Evolutionary conservation across 1,140 invertebrate genomes (phyloP).

Genomic region (Sinella curviseta): DNA sequence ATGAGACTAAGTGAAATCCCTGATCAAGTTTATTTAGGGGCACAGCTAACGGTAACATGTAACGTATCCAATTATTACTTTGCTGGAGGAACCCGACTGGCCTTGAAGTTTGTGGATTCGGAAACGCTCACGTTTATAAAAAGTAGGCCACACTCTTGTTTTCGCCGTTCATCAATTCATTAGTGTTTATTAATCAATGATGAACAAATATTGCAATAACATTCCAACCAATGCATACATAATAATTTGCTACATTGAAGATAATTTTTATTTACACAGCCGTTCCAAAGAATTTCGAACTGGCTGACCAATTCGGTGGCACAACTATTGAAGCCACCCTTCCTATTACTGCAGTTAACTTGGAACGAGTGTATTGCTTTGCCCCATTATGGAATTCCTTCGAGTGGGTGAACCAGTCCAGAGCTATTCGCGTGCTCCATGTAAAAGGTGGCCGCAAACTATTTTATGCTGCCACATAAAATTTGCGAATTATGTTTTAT

Average conservation of each 20-base stretch:
- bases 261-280: too few relatives aligned
- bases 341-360: not conserved
- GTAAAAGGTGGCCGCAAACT: too few relatives aligned
- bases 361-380: slow-evolving; percentile 35
- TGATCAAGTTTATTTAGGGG: not conserved
- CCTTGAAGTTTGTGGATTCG: slow-evolving; percentile 24
- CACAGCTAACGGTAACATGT: slow-evolving; percentile 18
- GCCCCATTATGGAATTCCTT: slow-evolving; percentile 35
- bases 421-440: not conserved
- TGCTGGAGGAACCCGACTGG: slow-evolving; percentile 20
- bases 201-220: too few relatives aligned
- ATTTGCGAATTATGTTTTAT: too few relatives aligned
- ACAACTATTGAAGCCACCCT: not conserved
- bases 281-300: not conserved
- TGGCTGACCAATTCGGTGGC: not conserved
- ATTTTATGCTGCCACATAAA: too few relatives aligned
- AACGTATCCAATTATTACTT: slow-evolving; percentile 34
- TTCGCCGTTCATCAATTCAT: too few relatives aligned
- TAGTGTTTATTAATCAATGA: too few relatives aligned
- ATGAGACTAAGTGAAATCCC: not conserved
- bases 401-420: slow-evolving; percentile 33
- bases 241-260: too few relatives aligned
- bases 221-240: too few relatives aligned
- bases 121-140: slow-evolving; percentile 26
- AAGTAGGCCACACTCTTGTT: too few relatives aligned